Conservation (phyloP, 2,888 invertebrate species). For the Rhagonycha lutea region DNA sequence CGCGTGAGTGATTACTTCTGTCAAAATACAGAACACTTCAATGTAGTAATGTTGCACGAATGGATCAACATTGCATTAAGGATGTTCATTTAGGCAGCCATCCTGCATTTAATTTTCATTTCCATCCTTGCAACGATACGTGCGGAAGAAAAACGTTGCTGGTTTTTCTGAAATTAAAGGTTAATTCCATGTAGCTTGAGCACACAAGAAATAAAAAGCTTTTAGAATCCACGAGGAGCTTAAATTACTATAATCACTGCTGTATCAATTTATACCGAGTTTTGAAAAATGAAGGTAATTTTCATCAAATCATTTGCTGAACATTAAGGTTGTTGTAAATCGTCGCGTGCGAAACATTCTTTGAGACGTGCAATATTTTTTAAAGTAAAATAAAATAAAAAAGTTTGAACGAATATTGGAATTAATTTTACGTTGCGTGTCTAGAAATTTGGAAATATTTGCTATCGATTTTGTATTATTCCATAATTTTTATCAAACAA, state of each 20-base stretch:
- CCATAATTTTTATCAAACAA: background rate
- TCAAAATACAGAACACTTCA: slow-evolving; percentile 24
- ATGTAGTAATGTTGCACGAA: slow-evolving; percentile 18
- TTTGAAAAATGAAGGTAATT: background rate
- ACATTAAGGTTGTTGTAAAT: background rate
- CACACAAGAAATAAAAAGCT: background rate
- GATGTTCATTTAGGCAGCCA: background rate
- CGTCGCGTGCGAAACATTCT: background rate
- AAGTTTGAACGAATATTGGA: background rate
- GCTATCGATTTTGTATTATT: background rate
- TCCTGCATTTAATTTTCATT: background rate
- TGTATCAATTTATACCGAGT: background rate
- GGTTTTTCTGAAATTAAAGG: background rate
- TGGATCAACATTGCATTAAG: slow-evolving; percentile 24
- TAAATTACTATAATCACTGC: background rate
- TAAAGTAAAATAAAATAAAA: background rate
- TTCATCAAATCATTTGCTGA: background rate
- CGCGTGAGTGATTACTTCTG: slow-evolving; percentile 29
- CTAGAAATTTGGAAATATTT: background rate
- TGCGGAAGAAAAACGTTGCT: background rate
- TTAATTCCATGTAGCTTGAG: background rate
- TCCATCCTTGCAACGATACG: background rate
- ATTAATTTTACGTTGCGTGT: background rate
- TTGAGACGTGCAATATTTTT: background rate
- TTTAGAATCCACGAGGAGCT: background rate